Evolutionary conservation across 1,140 invertebrate species (phyloP).

Genomic region (Metaphire vulgaris): DNA sequence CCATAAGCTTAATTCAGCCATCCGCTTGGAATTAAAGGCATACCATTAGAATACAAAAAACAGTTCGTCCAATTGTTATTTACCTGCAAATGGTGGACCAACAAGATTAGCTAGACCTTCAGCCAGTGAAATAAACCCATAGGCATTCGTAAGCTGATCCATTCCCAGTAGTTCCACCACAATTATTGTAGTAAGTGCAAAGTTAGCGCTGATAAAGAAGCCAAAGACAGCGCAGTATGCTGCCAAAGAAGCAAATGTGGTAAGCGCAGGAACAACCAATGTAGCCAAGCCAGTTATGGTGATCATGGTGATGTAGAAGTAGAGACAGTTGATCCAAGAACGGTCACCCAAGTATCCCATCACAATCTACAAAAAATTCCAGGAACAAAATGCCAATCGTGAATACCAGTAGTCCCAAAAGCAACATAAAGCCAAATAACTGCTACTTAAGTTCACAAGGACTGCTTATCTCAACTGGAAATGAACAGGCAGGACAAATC

Average conservation of each 20-base stretch:
- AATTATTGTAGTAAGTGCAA: conserved; percentile 35
- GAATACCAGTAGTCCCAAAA: too few species aligned
- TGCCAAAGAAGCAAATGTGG: not conserved
- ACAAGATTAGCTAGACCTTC: conserved; percentile 38
- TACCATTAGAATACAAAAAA: too few species aligned
- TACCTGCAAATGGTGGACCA: conserved; percentile 39
- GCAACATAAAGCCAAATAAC: too few species aligned
- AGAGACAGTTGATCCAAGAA: conserved; percentile 8
- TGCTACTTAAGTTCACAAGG: too few species aligned
- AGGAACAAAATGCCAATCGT: too few species aligned
- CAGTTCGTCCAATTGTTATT: too few species aligned
- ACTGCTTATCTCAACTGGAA: too few species aligned
- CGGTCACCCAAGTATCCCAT: conserved; percentile 21
- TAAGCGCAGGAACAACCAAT: conserved; percentile 9
- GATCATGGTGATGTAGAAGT: conserved; percentile 18
- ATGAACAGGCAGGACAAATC: too few species aligned
- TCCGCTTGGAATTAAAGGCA: too few species aligned
- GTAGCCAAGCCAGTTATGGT: conserved; percentile 6
- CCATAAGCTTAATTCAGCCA: too few species aligned
- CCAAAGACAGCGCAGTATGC: conserved; percentile 32
- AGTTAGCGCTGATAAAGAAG: conserved; percentile 36
- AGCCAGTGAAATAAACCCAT: conserved; percentile 37
- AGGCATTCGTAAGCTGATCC: conserved; percentile 35
- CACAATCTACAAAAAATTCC: too few species aligned
- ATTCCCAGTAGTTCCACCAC: conserved; percentile 37